phyloP scores from a whole-genome alignment of 2,888 invertebrate genomes.

The Lithophane leautieri region DNA sequence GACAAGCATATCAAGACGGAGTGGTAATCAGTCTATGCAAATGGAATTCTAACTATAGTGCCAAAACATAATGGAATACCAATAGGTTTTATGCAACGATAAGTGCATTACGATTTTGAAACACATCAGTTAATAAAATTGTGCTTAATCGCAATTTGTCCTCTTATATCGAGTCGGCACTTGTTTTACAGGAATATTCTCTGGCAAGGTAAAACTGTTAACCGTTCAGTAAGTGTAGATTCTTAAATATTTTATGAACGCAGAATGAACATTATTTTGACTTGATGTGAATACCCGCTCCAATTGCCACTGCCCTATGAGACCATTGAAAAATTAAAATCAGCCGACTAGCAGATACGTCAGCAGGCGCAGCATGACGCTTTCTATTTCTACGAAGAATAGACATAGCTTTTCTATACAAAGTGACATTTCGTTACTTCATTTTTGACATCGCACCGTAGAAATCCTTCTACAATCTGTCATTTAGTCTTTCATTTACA shows the following conservation, averaged over 20 bases:
- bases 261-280: not conserved
- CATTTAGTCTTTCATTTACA: too few relatives aligned
- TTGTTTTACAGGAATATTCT: not conserved
- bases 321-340: not conserved
- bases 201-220: too few relatives aligned
- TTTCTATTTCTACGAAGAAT: too few relatives aligned
- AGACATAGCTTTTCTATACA: too few relatives aligned
- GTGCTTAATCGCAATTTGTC: not conserved
- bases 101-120: constrained; percentile 17
- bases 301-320: too few relatives aligned
- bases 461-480: too few relatives aligned
- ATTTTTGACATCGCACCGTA: too few relatives aligned
- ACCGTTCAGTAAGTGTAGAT: not conserved
- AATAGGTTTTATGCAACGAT: constrained; percentile 21
- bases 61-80: constrained; percentile 36
- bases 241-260: not conserved
- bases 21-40: not conserved
- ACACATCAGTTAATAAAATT: not conserved
- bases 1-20: constrained; percentile 35
- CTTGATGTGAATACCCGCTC: too few relatives aligned
- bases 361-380: too few relatives aligned
- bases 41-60: constrained; percentile 25
- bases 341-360: not conserved
- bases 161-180: not conserved
- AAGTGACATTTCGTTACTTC: too few relatives aligned